Evolutionary conservation across 64 coral and sea anemone genomes (phyloP).

Genomic region (Dendronephthya gigantea): DNA sequence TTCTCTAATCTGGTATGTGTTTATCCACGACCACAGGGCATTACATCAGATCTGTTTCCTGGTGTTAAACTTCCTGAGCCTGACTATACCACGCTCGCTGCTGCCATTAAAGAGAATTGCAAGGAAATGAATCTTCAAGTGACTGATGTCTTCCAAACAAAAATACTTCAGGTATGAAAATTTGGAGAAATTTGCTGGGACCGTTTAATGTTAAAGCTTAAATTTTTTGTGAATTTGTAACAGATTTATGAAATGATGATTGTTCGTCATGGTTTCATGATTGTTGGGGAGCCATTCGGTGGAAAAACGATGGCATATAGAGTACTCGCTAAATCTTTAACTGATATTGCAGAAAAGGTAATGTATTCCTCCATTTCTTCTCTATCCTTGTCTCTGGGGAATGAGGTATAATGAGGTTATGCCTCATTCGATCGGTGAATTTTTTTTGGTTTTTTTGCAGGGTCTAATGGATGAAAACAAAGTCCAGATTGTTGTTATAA

Average conservation of each 20-base stretch:
- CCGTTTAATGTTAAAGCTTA: neutral
- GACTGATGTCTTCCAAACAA: conserved; percentile 71
- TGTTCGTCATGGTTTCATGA: conserved; percentile 98
- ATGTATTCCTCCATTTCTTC: neutral
- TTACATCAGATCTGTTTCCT: conserved; percentile 96
- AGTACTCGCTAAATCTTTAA: conserved; percentile 68
- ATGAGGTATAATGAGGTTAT: too few relatives aligned
- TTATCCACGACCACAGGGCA: conserved; percentile 39
- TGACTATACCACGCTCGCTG: conserved; percentile 75
- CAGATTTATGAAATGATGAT: conserved; percentile 99
- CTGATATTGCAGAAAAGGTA: conserved; percentile 79
- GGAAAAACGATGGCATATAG: conserved; percentile 91
- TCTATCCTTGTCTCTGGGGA: neutral
- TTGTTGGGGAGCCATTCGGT: conserved; percentile 93
- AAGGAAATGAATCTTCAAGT: conserved; percentile 95
- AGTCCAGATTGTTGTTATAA: conserved; percentile 81
- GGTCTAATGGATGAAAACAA: conserved; percentile 98
- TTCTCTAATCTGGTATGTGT: neutral
- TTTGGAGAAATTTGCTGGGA: neutral
- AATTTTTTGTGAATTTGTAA: neutral
- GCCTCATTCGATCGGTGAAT: neutral
- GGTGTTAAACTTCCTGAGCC: conserved; percentile 78
- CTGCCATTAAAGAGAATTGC: conserved; percentile 75
- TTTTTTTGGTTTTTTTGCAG: conserved; percentile 15
- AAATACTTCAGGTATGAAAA: conserved; percentile 73